Evolutionary conservation across 2,888 invertebrate genomes (phyloP), one percentile per base, ranked within the genome.

Genomic region (Tolmerus cingulatus): DNA sequence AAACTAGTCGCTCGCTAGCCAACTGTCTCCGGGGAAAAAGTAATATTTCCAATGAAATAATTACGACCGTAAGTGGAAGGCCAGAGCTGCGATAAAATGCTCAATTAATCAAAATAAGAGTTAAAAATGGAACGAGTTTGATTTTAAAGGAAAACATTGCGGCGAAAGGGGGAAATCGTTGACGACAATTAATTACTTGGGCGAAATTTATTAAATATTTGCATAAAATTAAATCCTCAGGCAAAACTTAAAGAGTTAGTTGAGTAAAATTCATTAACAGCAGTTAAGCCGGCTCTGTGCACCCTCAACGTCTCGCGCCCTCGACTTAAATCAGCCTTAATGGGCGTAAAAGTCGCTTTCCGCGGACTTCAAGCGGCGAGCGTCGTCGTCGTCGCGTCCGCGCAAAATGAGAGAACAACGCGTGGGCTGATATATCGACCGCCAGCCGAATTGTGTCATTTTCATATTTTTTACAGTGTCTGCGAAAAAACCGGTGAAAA

Each of bases 391-490:
- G 40, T 40, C 40, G 40, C 66, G 55, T 19, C 19, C 30, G 74
- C 16, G 76, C n/a, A 30, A 27, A 85, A 85, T 85, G 43, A 85
- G 43, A 74, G 23, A 30, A 43, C 12, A n/a, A 46, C 51, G 46
- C 74, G 74, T 85, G 74, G 74, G 74, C 46, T 85, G 27, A 86
- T 77, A 86, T 86, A 86, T 86, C 51, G 86, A 86, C 77, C 77
- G 55, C 51, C 34, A 34, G 14, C 77, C 86, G 37, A 86, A 86
- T 51, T 86, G 77, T 86, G 76, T 77, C 86, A 86, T 86, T 77
- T 66, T 85, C 85, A 85, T 85, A 85, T 85, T 46, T 76, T 66
- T 66, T 66, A 66, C 66, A 66, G 66, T 46, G 27, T 16, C 12
- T 55, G 1, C 51, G 37, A n/a, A 19, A 74, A 85, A 66, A 74